These are phyloP conservation scores for Aphidius colemani DNA, from an alignment of 2,888 invertebrate genomes.

Conservation along the genomic window DNA sequence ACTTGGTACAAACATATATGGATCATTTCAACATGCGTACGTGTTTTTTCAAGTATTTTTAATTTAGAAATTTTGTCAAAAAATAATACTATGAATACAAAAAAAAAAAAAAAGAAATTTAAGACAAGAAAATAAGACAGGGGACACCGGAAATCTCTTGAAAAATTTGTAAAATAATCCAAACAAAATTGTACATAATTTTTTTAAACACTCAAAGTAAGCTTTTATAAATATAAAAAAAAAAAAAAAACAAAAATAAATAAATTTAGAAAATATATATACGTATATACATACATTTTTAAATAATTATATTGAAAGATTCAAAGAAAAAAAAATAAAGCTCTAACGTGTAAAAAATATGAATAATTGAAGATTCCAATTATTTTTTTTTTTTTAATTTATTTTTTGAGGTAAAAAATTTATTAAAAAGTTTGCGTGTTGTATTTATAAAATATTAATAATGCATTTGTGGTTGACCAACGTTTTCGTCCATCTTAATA, in stretches of 20 bases:
- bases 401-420: too few relatives aligned
- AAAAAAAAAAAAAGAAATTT: not conserved
- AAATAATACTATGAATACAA: not conserved
- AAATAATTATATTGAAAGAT: not conserved
- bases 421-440: too few relatives aligned
- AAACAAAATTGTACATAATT: not conserved
- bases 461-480: too few relatives aligned
- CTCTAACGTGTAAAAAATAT: not conserved
- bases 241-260: not conserved
- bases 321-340: not conserved
- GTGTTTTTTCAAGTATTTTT: not conserved
- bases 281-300: too few relatives aligned
- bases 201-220: too few relatives aligned
- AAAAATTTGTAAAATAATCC: slow-evolving; percentile 28
- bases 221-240: not conserved
- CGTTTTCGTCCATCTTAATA: too few relatives aligned
- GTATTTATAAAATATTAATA: too few relatives aligned
- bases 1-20: slow-evolving; percentile 25
- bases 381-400: too few relatives aligned
- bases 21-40: not conserved
- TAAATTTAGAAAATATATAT: too few relatives aligned
- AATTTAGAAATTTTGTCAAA: too few relatives aligned
- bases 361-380: too few relatives aligned
- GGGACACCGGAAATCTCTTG: slow-evolving; percentile 28
- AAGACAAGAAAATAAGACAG: not conserved